These are phyloP conservation scores for Aphidius ervi DNA, from an alignment of 1,140 invertebrate genomes.

Conservation along the genomic window DNA sequence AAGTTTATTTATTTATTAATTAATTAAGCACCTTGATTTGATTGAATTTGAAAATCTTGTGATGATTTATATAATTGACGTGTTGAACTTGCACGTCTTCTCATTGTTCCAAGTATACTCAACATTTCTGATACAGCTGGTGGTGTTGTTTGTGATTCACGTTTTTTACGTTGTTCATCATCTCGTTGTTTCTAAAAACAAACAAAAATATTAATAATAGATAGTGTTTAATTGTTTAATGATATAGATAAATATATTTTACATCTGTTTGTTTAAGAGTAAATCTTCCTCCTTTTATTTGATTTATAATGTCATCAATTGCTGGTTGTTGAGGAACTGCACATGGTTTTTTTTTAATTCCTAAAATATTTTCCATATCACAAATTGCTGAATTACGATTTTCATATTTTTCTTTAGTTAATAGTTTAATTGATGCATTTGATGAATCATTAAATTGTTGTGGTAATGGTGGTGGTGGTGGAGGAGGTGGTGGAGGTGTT, in stretches of 20 bases:
- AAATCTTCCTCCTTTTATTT: conserved; percentile 72
- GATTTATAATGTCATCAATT: conserved; percentile 70
- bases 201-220: conserved; percentile 17
- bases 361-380: conserved; percentile 61
- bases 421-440: conserved; percentile 33
- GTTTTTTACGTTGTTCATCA: conserved; percentile 58
- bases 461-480: conserved; percentile 40
- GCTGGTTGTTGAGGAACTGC: conserved; percentile 50
- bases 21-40: conserved; percentile 4
- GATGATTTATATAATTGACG: conserved; percentile 28
- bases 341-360: conserved; percentile 46
- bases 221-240: conserved; percentile 10
- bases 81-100: conserved; percentile 53
- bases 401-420: conserved; percentile 35
- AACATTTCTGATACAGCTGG: conserved; percentile 69
- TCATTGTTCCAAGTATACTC: conserved; percentile 65
- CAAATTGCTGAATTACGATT: conserved; percentile 45
- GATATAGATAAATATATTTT: conserved; percentile 28
- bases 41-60: conserved; percentile 10
- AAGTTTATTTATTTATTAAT: background rate
- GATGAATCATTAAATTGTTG: conserved; percentile 36
- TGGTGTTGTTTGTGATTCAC: conserved; percentile 53
- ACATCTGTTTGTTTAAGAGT: conserved; percentile 64
- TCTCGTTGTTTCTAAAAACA: conserved; percentile 47
- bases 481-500: conserved; percentile 46